A percentile compares a stretch with the other conserved stretches of the same genome.
Evolutionary conservation across 2,113 vertebrate species (phyloP).

Genomic region (Festucalex cinctus): DNA sequence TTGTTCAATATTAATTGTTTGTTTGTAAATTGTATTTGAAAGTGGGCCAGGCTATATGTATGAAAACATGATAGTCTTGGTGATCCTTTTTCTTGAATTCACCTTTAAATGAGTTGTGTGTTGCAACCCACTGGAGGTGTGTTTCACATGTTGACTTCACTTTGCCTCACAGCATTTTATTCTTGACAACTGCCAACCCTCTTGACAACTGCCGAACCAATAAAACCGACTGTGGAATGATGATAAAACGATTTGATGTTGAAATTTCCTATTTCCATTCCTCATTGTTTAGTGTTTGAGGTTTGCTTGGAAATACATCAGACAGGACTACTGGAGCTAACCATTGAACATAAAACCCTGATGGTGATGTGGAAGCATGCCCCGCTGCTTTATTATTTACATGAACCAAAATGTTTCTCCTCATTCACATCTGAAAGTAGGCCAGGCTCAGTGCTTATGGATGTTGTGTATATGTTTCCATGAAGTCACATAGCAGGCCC

Average conservation of each 20-base stretch:
- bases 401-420: slow-evolving; percentile 30
- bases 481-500: background rate
- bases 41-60: too few relatives aligned
- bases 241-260: background rate
- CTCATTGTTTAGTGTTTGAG: slow-evolving; percentile 6
- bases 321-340: background rate
- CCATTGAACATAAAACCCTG: slow-evolving; percentile 8
- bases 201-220: too few relatives aligned
- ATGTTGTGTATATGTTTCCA: slow-evolving; percentile 8
- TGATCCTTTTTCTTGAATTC: too few relatives aligned
- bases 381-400: slow-evolving; percentile 51
- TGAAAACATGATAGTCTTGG: too few relatives aligned
- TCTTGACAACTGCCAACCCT: too few relatives aligned
- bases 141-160: background rate
- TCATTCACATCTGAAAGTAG: slow-evolving; percentile 38
- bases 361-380: slow-evolving; percentile 2
- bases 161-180: too few relatives aligned
- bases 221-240: too few relatives aligned
- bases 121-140: too few relatives aligned
- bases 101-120: too few relatives aligned
- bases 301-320: background rate
- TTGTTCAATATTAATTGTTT: too few relatives aligned
- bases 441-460: slow-evolving; percentile 19
- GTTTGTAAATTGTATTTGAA: too few relatives aligned
- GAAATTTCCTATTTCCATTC: background rate